Evolutionary conservation across 2,797 vertebrate species (phyloP).

Genomic region (Girardinus metallicus): DNA sequence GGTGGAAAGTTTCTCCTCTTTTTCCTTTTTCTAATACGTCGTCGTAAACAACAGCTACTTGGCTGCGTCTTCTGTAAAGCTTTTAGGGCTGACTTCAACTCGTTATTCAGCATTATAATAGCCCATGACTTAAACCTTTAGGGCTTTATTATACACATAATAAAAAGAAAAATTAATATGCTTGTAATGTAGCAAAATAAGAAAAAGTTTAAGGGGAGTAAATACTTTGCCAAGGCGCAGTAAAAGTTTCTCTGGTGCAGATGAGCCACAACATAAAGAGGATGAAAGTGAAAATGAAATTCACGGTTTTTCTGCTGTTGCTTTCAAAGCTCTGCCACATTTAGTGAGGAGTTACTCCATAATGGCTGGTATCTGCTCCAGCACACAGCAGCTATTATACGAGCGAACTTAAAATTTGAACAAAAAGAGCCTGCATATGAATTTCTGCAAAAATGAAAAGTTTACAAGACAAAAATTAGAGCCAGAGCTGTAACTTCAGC

Average conservation of each 20-base stretch:
- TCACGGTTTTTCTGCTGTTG: constrained; percentile 1
- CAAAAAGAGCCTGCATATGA: not conserved
- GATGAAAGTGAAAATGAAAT: not conserved
- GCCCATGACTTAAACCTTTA: constrained; percentile 25
- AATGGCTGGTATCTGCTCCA: not conserved
- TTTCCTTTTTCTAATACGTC: too few species aligned
- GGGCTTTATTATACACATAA: not conserved
- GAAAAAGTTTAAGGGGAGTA: not conserved
- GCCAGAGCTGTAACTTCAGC: not conserved
- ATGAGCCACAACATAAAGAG: not conserved
- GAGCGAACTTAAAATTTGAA: not conserved
- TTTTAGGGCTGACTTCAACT: constrained; percentile 45
- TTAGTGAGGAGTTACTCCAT: constrained; percentile 13
- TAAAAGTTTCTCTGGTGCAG: not conserved
- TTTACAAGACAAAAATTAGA: not conserved
- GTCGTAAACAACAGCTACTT: constrained; percentile 38
- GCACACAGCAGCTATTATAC: constrained; percentile 15
- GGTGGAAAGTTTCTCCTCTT: too few species aligned
- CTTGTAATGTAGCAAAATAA: not conserved
- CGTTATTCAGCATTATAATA: constrained; percentile 32
- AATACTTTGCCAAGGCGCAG: not conserved
- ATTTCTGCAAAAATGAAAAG: not conserved
- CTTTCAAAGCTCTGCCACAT: not conserved
- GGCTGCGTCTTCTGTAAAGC: constrained; percentile 32
- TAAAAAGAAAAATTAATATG: not conserved